These are phyloP conservation scores for Melozone crissalis DNA, from an alignment of 2,113 vertebrate species.

Conservation along the genomic window DNA sequence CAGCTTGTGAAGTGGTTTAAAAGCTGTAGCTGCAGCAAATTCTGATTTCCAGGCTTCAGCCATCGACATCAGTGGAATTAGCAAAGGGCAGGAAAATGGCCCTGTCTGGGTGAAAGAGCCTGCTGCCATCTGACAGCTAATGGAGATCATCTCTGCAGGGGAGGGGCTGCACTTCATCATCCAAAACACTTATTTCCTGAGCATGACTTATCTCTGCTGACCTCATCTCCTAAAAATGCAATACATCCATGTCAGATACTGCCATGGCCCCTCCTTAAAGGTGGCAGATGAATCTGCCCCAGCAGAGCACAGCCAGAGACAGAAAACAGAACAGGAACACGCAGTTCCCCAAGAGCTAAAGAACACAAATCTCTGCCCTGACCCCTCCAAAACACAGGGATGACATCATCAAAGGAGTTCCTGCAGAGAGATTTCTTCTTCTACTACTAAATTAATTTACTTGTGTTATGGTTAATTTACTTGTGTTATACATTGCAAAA, in stretches of 20 bases:
- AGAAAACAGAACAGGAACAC: background rate
- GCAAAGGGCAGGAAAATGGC: background rate
- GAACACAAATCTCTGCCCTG: background rate
- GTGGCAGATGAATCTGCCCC: background rate
- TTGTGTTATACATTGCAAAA: background rate
- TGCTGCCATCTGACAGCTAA: background rate
- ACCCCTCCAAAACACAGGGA: background rate
- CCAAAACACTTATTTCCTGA: background rate
- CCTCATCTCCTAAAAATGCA: constrained; percentile 7
- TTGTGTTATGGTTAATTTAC: background rate
- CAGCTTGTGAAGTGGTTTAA: background rate
- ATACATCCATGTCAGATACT: background rate
- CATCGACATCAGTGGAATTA: background rate
- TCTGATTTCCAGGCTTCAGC: background rate
- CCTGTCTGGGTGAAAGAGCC: background rate
- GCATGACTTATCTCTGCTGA: background rate
- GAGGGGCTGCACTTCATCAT: background rate
- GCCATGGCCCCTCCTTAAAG: background rate
- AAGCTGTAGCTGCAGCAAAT: background rate
- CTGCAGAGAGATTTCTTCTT: background rate
- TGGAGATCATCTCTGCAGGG: background rate
- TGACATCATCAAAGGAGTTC: background rate
- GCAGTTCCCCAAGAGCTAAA: background rate
- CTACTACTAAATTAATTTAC: background rate
- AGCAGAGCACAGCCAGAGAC: background rate